A percentile compares a stretch with the other conserved stretches of the same genome.
Conservation (phyloP, 2,888 invertebrate genomes). For the Dendrolimus houi region DNA sequence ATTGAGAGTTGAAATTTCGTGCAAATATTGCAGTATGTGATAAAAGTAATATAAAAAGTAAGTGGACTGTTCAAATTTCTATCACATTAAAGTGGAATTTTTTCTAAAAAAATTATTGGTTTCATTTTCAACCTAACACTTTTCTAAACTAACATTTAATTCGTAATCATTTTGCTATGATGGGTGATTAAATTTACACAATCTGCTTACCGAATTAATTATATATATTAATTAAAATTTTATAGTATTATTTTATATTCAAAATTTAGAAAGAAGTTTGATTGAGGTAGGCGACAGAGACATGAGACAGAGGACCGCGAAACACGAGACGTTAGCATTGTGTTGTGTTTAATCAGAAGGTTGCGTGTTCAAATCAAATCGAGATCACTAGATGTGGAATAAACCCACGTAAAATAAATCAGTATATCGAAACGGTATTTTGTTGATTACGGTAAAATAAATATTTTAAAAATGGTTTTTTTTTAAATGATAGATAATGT, state of each 20-base stretch:
- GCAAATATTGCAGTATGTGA: not conserved
- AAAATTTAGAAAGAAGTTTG: slow-evolving; percentile 2
- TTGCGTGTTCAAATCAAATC: too few species aligned
- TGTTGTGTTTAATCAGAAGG: too few species aligned
- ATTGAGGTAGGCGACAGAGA: too few species aligned
- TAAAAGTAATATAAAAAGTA: slow-evolving; percentile 29
- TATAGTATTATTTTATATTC: slow-evolving; percentile 8
- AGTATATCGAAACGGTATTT: too few species aligned
- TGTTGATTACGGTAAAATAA: too few species aligned
- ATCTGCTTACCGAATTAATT: slow-evolving; percentile 50
- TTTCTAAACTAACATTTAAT: slow-evolving; percentile 18
- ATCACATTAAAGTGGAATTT: slow-evolving; percentile 56
- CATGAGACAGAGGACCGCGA: too few species aligned
- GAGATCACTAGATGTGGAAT: too few species aligned
- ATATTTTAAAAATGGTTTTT: too few species aligned
- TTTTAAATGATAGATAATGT: too few species aligned
- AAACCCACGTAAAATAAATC: too few species aligned
- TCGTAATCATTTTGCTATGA: slow-evolving; percentile 18
- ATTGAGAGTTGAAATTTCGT: too few species aligned
- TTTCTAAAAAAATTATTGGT: slow-evolving; percentile 39
- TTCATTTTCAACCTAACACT: slow-evolving; percentile 37
- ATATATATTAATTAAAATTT: slow-evolving; percentile 4
- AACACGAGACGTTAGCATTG: too few species aligned
- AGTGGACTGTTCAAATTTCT: slow-evolving; percentile 69
- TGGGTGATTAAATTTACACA: slow-evolving; percentile 66